phyloP scores from a whole-genome alignment of 2,113 vertebrate species.

The Sapajus apella region DNA sequence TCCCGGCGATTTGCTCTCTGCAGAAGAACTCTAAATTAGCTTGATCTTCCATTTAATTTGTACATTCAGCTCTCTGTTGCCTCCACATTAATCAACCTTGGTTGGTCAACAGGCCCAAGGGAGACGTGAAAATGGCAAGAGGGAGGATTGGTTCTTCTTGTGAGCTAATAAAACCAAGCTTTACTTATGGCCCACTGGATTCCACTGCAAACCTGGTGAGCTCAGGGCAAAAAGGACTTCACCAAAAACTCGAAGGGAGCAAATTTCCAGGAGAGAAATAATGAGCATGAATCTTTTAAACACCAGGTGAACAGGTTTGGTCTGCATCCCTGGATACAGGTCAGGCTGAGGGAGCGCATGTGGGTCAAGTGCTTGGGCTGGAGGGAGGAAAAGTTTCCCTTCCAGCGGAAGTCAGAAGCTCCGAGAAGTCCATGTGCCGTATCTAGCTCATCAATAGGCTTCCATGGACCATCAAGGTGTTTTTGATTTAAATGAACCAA shows the following conservation, averaged over 20 bases:
- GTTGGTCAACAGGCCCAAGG: background rate
- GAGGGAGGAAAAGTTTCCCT: background rate
- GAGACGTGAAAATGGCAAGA: background rate
- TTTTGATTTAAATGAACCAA: background rate
- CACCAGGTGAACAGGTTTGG: background rate
- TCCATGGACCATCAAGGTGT: background rate
- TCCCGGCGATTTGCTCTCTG: background rate
- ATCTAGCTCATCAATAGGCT: background rate
- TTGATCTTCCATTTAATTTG: background rate
- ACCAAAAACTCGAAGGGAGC: background rate
- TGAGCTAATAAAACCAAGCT: background rate
- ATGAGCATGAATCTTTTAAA: background rate
- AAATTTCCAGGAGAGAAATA: background rate
- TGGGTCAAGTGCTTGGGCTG: background rate
- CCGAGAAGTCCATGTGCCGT: background rate
- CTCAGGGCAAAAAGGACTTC: background rate
- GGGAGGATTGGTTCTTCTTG: background rate
- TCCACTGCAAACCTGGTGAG: background rate
- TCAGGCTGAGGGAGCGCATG: too few relatives aligned
- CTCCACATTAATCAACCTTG: background rate
- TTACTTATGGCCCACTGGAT: background rate
- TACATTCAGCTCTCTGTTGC: background rate
- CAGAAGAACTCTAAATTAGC: background rate
- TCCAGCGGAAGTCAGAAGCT: background rate
- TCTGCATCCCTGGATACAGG: rapidly evolving